Conservation (phyloP, 2,797 vertebrate species). For the Pitangus sulphuratus region DNA sequence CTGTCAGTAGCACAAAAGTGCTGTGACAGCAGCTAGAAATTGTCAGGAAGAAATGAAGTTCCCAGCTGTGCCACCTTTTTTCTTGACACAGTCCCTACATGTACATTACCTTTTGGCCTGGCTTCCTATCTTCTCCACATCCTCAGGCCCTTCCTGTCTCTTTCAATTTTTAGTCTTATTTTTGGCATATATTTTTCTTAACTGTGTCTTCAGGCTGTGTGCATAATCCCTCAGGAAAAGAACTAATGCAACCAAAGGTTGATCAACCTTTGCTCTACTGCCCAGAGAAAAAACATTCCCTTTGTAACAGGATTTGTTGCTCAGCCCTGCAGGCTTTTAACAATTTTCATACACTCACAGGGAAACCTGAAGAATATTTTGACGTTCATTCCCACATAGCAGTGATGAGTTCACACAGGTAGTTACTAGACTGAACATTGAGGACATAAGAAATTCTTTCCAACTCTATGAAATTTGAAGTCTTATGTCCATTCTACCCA, state of each 20-base stretch:
- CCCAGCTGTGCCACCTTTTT: background rate
- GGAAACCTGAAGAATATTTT: background rate
- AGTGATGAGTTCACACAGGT: background rate
- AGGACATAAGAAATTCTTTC: background rate
- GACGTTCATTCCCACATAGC: background rate
- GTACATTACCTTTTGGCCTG: background rate
- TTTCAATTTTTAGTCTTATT: background rate
- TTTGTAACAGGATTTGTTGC: background rate
- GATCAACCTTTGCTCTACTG: background rate
- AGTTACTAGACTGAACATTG: background rate
- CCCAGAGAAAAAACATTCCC: background rate
- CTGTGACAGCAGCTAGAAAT: conserved; percentile 26
- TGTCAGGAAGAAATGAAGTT: background rate
- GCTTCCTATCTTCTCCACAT: background rate
- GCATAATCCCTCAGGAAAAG: background rate
- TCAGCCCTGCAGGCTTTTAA: background rate
- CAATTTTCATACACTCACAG: background rate
- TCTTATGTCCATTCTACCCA: background rate
- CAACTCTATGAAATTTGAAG: background rate
- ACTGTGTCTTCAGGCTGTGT: background rate
- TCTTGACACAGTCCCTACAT: background rate
- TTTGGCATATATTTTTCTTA: background rate
- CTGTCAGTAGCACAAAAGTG: conserved; percentile 31
- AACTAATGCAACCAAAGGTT: background rate
- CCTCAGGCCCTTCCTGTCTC: background rate